Percentiles rank a stretch among this genome's conserved stretches.
Evolutionary conservation across 2,113 vertebrate genomes (phyloP).

Genomic region (Tiliqua scincoides): DNA sequence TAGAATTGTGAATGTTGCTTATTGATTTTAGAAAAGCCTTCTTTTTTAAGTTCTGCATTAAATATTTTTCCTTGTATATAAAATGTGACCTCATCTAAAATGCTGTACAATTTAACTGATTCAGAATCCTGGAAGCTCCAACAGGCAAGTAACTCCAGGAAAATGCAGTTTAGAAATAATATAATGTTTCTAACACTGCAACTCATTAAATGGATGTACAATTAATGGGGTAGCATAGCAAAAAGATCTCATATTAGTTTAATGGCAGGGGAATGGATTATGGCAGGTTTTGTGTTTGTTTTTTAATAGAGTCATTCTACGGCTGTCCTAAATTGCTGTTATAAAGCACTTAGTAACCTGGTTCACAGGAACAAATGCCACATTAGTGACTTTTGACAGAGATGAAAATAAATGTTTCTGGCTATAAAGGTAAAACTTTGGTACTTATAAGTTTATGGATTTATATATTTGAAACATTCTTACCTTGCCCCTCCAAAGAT

Average conservation of each 20-base stretch:
- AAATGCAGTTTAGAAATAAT: constrained; percentile 38
- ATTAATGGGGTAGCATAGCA: constrained; percentile 34
- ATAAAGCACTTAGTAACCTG: constrained; percentile 33
- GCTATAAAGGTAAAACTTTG: background rate
- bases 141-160: constrained; percentile 15
- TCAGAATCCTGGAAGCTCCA: constrained; percentile 30
- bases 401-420: background rate
- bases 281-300: background rate
- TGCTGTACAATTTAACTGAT: constrained; percentile 17
- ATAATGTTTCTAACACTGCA: constrained; percentile 35
- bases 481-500: background rate
- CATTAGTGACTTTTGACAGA: background rate
- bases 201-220: constrained; percentile 33
- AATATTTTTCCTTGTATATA: background rate
- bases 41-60: too few relatives aligned
- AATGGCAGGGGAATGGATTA: constrained; percentile 33
- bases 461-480: background rate
- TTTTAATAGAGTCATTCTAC: constrained; percentile 8
- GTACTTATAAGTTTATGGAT: background rate
- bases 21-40: too few relatives aligned
- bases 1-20: too few relatives aligned
- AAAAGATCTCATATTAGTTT: constrained; percentile 36
- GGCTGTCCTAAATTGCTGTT: constrained; percentile 25
- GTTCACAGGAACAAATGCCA: constrained; percentile 44
- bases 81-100: background rate